Base-by-base conservation (phyloP, 35 echinoderm and acorn worm genomes). In the Hemicentrotus pulcherrimus region DNA sequence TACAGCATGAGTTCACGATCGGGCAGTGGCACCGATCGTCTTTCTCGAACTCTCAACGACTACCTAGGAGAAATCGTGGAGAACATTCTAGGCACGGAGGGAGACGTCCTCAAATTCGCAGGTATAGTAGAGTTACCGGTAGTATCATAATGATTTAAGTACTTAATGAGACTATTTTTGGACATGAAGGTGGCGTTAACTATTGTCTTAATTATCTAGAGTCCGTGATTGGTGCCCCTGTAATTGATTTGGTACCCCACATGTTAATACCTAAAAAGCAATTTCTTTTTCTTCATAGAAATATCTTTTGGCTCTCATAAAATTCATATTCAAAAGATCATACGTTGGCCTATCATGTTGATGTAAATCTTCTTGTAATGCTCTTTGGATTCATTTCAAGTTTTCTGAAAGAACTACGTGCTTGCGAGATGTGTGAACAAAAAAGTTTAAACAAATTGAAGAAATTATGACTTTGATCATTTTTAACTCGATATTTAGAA, bases 61-160 rank as follows among this genome's bases (percentile, higher is more conserved):
- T 99, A 99, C 88, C 95, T 99, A 18, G 96, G 97, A 48, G 96
- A 94, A 13, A 99, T 99, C 32, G 97, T 99, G 0, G 97, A 99
- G 60, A 99, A 97, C 90, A 99, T 99, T 48, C 96, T 99, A 9
- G 95, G 95, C 45, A 97, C 97, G 33, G 98, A 97, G 85, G 98
- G 98, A 15, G 98, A 99, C 52, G 95, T 99, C 46, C 97, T 99
- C 28, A 99, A 99, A 60, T 99, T 99, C 94, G 98, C 98, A 95
- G 98, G 98, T 99, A 93, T 4, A 15, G 22, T 48, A 47, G 19
- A 91, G 28, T 41, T 22, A 41, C 88, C 22, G 33, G 88, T 41
- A 91, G 88, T 19, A 15, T 48, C 47, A 33, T 91, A 18, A 46
- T 91, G 8, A 91, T 91, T 41, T 46, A 41, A 28, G 88, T 41